Base-by-base conservation (phyloP, 1,140 invertebrate genomes). In the Monochamus saltuarius region DNA sequence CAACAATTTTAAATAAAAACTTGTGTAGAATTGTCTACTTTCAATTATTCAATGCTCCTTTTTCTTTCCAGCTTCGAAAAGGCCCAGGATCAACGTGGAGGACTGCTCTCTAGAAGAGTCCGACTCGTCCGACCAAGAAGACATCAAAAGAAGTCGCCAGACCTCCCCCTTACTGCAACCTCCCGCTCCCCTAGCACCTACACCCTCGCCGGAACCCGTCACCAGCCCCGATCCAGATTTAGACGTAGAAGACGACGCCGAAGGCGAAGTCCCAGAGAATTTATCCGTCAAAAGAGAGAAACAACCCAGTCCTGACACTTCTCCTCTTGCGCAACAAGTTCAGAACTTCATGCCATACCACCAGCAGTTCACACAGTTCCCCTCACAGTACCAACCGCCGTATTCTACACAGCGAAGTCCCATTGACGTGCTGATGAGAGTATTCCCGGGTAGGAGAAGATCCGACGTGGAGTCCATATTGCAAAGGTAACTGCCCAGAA, bases 401-500 rank as follows among this genome's bases (percentile, higher is more conserved):
- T 11, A 71, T 74, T 16, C 75, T 54, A 75, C 19, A 17, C 84
- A 85, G 63, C 77, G 85, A 42, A 87, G 87, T 0, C 87, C 89
- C 0, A 81, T 92, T 3, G 90, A 92, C 71, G 85, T 90, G 10
- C 78, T 93, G 7, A 77, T 88, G 49, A 78, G 86, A 42, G 91
- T 96, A 0, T 97, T 96, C 74, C 94, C 94, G 0, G 87, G 87
- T 62, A 86, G 90, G 67, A 87, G 92, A 66, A 82, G 91, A 22
- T 84, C 84, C 17, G 90, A 95, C 61, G 89, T 96, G 1, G 92
- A 95, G 74, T 83, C 88, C 6, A 83, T 92, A 45, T 80, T 96
- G 79, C 79, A 86, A 78, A 80, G 87, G 73, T 89, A 83, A 37
- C 59, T 57, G 10, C 2, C 11, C 9, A 13, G 4, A n/a, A 8